Evolutionary conservation across 2,888 invertebrate genomes (phyloP).

Genomic region (Adineta ricciae): DNA sequence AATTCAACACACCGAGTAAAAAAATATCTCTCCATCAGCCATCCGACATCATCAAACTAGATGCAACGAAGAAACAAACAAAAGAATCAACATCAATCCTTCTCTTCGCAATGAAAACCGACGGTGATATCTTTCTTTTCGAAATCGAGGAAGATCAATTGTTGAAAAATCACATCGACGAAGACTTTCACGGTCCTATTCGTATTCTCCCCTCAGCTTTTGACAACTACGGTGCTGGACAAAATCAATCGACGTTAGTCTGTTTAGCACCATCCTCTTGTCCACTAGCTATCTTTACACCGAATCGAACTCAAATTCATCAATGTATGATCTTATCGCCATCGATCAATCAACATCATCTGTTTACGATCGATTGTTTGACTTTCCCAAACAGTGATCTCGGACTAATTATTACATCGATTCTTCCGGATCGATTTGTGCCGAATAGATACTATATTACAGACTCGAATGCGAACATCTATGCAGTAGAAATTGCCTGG

Average conservation of each 20-base stretch:
- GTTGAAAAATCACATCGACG: neutral
- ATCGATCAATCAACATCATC: neutral
- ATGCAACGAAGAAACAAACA: neutral
- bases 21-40: neutral
- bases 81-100: neutral
- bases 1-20: neutral
- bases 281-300: neutral
- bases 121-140: neutral
- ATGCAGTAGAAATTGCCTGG: neutral
- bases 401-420: neutral
- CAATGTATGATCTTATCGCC: neutral
- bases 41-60: neutral
- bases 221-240: neutral
- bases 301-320: neutral
- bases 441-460: neutral
- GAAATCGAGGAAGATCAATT: neutral
- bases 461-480: neutral
- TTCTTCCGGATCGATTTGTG: neutral
- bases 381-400: neutral
- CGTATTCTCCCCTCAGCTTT: neutral
- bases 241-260: neutral
- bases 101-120: neutral
- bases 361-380: neutral
- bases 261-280: neutral
- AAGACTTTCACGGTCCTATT: neutral